Conservation (phyloP, 2,797 vertebrate genomes). For the Enteromius unitaeniatus region DNA sequence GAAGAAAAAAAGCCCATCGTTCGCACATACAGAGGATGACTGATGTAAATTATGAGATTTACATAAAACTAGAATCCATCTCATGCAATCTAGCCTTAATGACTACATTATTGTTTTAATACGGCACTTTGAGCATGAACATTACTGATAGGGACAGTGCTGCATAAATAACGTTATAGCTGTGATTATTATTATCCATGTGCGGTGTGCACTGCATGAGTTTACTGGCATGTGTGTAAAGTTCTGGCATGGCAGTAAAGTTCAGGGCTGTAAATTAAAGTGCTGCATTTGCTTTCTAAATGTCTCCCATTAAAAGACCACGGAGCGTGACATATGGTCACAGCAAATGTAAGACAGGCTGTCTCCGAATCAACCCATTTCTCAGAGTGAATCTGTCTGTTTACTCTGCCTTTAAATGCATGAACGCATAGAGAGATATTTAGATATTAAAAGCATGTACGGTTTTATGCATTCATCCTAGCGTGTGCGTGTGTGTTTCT, state of each 20-base stretch:
- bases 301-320: slow-evolving; percentile 66
- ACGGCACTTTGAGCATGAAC: not conserved
- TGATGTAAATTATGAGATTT: not conserved
- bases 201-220: slow-evolving; percentile 22
- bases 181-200: slow-evolving; percentile 31
- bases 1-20: not conserved
- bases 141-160: slow-evolving; percentile 11
- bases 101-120: not conserved
- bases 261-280: slow-evolving; percentile 73
- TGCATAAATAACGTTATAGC: slow-evolving; percentile 24
- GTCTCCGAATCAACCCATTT: not conserved
- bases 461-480: slow-evolving; percentile 1
- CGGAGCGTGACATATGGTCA: not conserved
- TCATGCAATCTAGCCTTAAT: slow-evolving; percentile 9
- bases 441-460: not conserved
- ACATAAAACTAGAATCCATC: not conserved
- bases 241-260: slow-evolving; percentile 66
- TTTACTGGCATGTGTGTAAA: slow-evolving; percentile 38
- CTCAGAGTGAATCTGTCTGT: slow-evolving; percentile 37
- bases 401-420: slow-evolving; percentile 17
- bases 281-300: slow-evolving; percentile 68
- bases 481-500: slow-evolving; percentile 22
- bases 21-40: not conserved
- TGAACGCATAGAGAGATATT: not conserved
- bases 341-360: slow-evolving; percentile 7